Conservation (phyloP, 2,113 vertebrate species). For the Boulengeromyrus knoepffleri region DNA sequence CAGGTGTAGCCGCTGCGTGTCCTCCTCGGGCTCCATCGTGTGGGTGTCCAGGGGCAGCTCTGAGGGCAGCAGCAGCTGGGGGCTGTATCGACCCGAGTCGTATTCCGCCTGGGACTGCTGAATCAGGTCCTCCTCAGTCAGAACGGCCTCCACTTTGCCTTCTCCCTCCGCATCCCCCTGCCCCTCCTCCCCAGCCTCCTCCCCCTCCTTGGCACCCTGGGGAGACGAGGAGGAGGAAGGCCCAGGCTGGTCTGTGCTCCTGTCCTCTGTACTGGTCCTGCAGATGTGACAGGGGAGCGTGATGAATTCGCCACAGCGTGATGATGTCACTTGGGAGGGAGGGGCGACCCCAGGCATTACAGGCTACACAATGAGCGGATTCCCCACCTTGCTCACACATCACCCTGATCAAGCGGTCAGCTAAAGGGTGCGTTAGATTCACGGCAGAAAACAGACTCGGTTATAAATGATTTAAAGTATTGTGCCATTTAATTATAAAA, state of each 20-base stretch:
- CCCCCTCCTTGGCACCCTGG: conserved; percentile 20
- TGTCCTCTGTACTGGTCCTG: conserved; percentile 16
- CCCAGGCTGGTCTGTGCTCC: conserved; percentile 22
- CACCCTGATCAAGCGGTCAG: background rate
- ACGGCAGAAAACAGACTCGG: background rate
- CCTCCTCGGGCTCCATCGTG: conserved; percentile 77
- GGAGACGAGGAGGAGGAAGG: conserved; percentile 29
- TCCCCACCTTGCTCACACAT: background rate
- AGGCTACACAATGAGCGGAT: background rate
- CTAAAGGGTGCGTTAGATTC: background rate
- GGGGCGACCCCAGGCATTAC: background rate
- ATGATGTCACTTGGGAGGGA: background rate
- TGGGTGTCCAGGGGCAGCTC: conserved; percentile 88
- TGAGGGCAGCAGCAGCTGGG: conserved; percentile 66
- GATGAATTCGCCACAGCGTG: background rate
- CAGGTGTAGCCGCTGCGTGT: conserved; percentile 71
- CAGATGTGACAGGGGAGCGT: background rate
- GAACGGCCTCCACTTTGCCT: conserved; percentile 71
- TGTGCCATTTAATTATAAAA: background rate
- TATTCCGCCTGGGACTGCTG: conserved; percentile 95
- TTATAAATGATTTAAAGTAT: background rate
- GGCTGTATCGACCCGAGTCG: conserved; percentile 86
- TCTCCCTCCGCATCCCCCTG: conserved; percentile 41
- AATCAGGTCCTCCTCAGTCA: conserved; percentile 93
- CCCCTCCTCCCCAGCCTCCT: conserved; percentile 33